Evolutionary conservation across 35 echinoderm and acorn worm species (phyloP).

Genomic region (Apostichopus parvimensis): DNA sequence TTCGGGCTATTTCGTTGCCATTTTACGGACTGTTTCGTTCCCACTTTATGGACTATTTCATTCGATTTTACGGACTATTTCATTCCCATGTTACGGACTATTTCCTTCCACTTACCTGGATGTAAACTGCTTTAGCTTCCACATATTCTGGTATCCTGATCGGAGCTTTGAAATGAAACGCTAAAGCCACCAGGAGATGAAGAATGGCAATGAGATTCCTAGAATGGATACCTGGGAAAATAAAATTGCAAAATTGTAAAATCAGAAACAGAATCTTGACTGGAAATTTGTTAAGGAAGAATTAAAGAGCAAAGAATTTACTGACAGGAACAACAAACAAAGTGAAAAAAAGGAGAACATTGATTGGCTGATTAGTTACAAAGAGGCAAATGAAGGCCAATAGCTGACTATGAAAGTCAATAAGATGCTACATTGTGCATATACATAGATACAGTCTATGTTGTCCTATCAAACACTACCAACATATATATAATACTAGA

Average conservation of each 20-base stretch:
- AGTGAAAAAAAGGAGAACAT: no score
- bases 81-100: not conserved
- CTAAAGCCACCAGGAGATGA: conserved; percentile 90
- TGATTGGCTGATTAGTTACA: no score
- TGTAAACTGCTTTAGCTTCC: conserved; percentile 73
- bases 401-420: no score
- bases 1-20: not conserved
- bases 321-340: not conserved
- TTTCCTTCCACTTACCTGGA: conserved; percentile 70
- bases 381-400: no score
- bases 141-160: conserved; percentile 98
- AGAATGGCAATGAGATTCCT: conserved; percentile 95
- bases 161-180: conserved; percentile 99
- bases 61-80: no score
- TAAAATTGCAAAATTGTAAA: not conserved
- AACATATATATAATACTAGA: no score
- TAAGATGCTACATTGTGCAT: no score
- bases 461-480: no score
- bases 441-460: no score
- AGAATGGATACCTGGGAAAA: conserved; percentile 84
- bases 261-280: not conserved
- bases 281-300: no score
- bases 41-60: no score
- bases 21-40: not conserved
- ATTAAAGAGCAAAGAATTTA: no score